Percentiles rank a stretch among this genome's conserved stretches.
These are phyloP conservation scores for Trinectes maculatus DNA, from an alignment of 2,113 vertebrate genomes.

Conservation along the genomic window DNA sequence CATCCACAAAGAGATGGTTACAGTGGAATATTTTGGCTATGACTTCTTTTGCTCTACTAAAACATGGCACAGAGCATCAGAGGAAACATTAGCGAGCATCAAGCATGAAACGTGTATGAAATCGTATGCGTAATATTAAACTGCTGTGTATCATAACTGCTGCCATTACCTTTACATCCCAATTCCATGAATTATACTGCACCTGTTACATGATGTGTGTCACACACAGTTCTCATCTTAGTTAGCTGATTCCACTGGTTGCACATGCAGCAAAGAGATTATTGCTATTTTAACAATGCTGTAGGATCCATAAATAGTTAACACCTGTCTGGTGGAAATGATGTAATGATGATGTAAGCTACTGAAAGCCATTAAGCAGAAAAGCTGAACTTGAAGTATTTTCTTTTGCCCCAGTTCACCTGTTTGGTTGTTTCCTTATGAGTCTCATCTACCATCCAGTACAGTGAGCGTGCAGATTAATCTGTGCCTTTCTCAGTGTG, in stretches of 20 bases:
- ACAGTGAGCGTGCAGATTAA: not conserved
- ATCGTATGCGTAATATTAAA: slow-evolving; percentile 35
- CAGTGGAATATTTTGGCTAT: slow-evolving; percentile 28
- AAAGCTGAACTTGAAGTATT: slow-evolving; percentile 50
- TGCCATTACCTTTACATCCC: slow-evolving; percentile 19
- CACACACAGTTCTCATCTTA: slow-evolving; percentile 38
- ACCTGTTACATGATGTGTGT: slow-evolving; percentile 30
- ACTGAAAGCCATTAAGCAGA: slow-evolving; percentile 67
- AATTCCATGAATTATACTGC: slow-evolving; percentile 26
- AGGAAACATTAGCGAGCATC: no score
- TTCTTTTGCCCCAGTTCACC: slow-evolving; percentile 25
- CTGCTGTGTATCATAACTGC: slow-evolving; percentile 41
- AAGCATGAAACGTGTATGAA: no score
- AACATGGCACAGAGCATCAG: slow-evolving; percentile 2
- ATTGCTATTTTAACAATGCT: slow-evolving; percentile 61
- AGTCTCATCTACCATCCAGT: not conserved
- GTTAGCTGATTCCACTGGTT: slow-evolving; percentile 47
- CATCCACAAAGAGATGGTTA: not conserved
- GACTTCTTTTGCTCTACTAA: slow-evolving; percentile 19
- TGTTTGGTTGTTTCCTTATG: slow-evolving; percentile 10
- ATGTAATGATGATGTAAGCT: slow-evolving; percentile 73
- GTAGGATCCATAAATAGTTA: slow-evolving; percentile 64
- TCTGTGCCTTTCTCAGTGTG: not conserved
- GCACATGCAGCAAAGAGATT: slow-evolving; percentile 37
- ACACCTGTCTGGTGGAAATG: slow-evolving; percentile 57